These are phyloP conservation scores for Columbina picui DNA, from an alignment of 2,113 vertebrate species.

Conservation along the genomic window DNA sequence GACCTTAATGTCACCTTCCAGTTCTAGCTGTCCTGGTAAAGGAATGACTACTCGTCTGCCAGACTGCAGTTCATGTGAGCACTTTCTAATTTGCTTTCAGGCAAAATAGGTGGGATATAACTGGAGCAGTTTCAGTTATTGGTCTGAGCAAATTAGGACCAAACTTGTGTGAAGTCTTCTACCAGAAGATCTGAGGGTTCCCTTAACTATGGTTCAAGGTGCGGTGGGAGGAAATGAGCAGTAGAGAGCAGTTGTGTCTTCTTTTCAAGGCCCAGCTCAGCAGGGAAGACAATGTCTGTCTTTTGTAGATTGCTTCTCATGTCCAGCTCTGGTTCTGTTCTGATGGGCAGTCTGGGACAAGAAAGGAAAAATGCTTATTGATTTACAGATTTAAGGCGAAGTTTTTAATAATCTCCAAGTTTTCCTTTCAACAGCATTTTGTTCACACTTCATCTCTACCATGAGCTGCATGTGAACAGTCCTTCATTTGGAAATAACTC, in stretches of 20 bases:
- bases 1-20: neutral
- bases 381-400: neutral
- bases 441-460: neutral
- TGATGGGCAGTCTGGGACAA: neutral
- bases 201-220: neutral
- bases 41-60: neutral
- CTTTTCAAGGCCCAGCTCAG: neutral
- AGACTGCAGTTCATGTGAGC: neutral
- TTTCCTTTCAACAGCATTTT: neutral
- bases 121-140: neutral
- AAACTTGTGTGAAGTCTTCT: neutral
- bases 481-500: neutral
- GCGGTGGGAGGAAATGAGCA: neutral
- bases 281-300: neutral
- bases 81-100: neutral
- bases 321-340: neutral
- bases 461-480: neutral
- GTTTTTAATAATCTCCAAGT: neutral
- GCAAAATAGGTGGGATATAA: neutral
- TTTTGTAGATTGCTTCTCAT: neutral
- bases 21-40: conserved; percentile 19
- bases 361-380: neutral
- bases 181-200: neutral
- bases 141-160: neutral
- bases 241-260: neutral